Evolutionary conservation across 1,140 invertebrate species (phyloP), one percentile per base, ranked within the genome.

Genomic region (Nymphalis io): DNA sequence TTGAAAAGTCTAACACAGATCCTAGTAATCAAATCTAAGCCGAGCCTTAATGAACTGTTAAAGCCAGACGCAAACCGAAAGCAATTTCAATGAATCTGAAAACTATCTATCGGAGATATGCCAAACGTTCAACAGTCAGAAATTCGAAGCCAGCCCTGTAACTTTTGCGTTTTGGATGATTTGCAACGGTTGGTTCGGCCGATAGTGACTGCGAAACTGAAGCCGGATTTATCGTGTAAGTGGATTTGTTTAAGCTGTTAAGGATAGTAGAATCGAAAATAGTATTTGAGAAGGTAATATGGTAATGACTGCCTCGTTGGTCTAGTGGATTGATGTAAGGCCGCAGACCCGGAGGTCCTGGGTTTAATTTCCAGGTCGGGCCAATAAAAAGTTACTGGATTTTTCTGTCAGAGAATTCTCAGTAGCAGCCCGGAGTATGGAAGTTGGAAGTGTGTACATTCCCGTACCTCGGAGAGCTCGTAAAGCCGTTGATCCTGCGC

Each of bases 141-240:
- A n/a, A 51, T 16, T 51, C 20, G 46, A 51, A 5, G 12, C 46
- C 16, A 20, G 20, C 46, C 18, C 20, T 51, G 18, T 18, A 51
- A 51, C 46, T 51, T 51, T 8, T 20, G 10, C 8, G 10, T 51
- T 42, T 3, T 33, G 21, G 38, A 58, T 15, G 60, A 61, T 46
- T 61, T 61, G 46, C 46, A 48, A 61, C 60, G 60, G 60, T 61
- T 18, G n/a, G 38, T 15, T 11, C 8, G 58, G 8, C 15, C 21
- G 42, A 61, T 61, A 46, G 42, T 61, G 60, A 46, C 48, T 48
- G 18, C 21, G 23, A 61, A 27, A 39, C 15, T 61, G n/a, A 48
- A 33, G 12, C 46, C 8, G 12, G 46, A 51, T 51, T 51, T 51
- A 51, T 51, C 18, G 46, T 51, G 8, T 46, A n/a, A 46, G 12